These are phyloP conservation scores for Dasypogon diadema DNA, from an alignment of 2,888 invertebrate species.

Conservation along the genomic window DNA sequence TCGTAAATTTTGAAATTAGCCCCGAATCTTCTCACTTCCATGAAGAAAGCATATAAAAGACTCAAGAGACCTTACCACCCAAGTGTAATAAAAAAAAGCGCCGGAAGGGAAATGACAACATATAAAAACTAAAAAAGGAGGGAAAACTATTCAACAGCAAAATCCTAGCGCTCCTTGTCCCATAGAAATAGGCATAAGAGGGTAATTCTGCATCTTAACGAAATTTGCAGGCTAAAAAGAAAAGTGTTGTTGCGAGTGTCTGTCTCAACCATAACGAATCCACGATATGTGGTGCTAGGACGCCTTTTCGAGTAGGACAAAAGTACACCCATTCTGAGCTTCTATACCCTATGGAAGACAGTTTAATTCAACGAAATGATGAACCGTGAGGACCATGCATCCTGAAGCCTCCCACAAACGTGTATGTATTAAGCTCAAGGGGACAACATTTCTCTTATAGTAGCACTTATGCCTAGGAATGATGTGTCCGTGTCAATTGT, in stretches of 20 bases:
- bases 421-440: constrained; percentile 45
- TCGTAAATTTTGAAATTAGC: constrained; percentile 55
- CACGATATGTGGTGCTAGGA: background rate
- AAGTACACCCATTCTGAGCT: constrained; percentile 9
- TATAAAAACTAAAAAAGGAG: background rate
- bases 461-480: constrained; percentile 50
- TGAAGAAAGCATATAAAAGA: constrained; percentile 26
- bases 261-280: background rate
- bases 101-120: constrained; percentile 30
- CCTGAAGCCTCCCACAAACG: constrained; percentile 27
- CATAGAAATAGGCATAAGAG: constrained; percentile 28
- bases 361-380: constrained; percentile 46
- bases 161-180: constrained; percentile 13
- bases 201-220: constrained; percentile 42
- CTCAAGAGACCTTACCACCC: constrained; percentile 31
- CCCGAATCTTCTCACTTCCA: constrained; percentile 42
- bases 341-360: background rate
- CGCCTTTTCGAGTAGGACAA: constrained; percentile 26
- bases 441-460: constrained; percentile 48
- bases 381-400: constrained; percentile 15
- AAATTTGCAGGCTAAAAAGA: constrained; percentile 37
- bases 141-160: constrained; percentile 38
- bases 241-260: constrained; percentile 24
- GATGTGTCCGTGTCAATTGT: constrained; percentile 56
- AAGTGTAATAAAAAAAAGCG: constrained; percentile 20